Evolutionary conservation across 2,113 vertebrate genomes (phyloP), one percentile per base, ranked within the genome.

Genomic region (Phycodurus eques): DNA sequence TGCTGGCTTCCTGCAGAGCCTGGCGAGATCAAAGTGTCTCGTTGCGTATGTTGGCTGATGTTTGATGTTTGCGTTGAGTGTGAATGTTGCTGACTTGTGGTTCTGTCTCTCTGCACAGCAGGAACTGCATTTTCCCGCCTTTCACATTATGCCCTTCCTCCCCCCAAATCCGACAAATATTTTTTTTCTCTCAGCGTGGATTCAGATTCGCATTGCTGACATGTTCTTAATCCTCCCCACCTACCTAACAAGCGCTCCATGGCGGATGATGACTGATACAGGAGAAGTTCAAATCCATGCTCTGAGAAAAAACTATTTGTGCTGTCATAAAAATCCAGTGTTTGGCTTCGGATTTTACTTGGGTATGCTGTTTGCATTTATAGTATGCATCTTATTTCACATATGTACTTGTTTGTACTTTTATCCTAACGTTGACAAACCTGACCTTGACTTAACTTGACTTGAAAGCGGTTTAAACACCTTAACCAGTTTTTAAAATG

Each of bases 11-110:
- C 95, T 95, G 93, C 94, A 92, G 95, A 95, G 94, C 92, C 14
- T 93, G 8, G 92, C 74, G 80, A 98, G 96, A 99, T 99, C 96
- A 99, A 99, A 98, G 96, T 91, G 91, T 89, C 88, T 92, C 93
- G 94, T 97, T 97, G 95, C 83, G 94, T 95, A 94, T 96, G 91
- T 90, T 88, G 92, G 94, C 95, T 96, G 96, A 95, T 88, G 94
- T 98, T 95, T 98, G 96, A 98, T 96, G 96, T 98, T 61, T 92
- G 94, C 94, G 88, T 93, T 95, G 94, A 96, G 94, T 94, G 88
- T 88, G 94, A 94, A 96, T 95, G 94, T 94, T 95, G 93, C 96
- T 95, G 95, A 97, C 96, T 97, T 66, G 91, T 94, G 94, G 94
- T 95, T 90, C 88, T 88, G 64, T 47, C 87, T 85, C 80, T 94